Evolutionary conservation across 2,888 invertebrate species (phyloP), one percentile per base, ranked within the genome.

Genomic region (Brenthis daphne): DNA sequence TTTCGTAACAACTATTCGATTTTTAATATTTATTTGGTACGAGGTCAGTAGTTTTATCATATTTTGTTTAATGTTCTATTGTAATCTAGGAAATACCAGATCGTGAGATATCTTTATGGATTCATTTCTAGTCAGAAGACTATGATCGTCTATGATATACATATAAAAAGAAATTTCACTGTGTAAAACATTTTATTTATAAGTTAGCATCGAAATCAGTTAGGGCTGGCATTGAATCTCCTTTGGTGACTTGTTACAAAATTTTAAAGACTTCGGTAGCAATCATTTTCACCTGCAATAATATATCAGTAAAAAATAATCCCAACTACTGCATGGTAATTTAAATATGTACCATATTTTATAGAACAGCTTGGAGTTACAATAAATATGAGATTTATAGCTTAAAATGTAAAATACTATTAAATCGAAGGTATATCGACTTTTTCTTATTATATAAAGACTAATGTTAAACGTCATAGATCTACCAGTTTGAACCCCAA

Each of bases 41-140:
- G 86, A 86, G 90, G 90, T 90, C 90, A 92, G 90, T 90, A 90
- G 86, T 78, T 81, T 76, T 87, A 87, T 82, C 79, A 82, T 78
- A 76, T 82, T 80, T 82, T 83, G 83, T 81, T 78, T 87, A 87
- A 71, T 73, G 64, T 73, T 84, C 81, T 81, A 83, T 80, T 79
- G 77, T 80, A 78, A 77, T 79, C 77, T 80, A 82, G 80, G 81
- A 81, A 79, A 80, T 69, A 82, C 81, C 86, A 86, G 85, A 85
- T 85, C 85, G 81, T 80, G 79, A 79, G 80, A 84, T 86, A 85
- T 85, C 85, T 86, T 84, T 86, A 81, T 87, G 65, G 85, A 83
- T 85, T 85, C 81, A 84, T 89, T 89, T 92, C 92, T 92, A 91
- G 92, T 92, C 91, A 90, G 79, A 82, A 83, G 89, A 90, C 89